Percentiles rank a stretch among this genome's conserved stretches.
Conservation (phyloP, 1,140 invertebrate species). For the Carposina sasakii region DNA sequence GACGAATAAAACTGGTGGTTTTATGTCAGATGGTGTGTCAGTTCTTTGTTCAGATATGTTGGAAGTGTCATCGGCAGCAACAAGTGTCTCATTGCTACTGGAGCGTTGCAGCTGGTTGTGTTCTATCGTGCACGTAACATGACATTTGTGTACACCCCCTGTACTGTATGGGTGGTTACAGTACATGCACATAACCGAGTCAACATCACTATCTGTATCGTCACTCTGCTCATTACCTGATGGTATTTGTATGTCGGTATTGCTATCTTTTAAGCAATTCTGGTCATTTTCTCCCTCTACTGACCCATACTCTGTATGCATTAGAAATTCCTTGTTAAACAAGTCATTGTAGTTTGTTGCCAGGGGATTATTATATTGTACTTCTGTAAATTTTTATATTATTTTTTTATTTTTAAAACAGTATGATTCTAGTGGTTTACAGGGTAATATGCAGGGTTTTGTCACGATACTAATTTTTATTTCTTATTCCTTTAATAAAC, state of each 20-base stretch:
- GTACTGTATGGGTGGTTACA: constrained; percentile 56
- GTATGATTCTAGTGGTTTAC: too few species aligned
- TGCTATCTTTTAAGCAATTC: constrained; percentile 42
- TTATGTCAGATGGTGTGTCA: constrained; percentile 15
- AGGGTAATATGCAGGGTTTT: too few species aligned
- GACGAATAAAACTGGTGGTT: constrained; percentile 36
- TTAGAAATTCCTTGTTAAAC: constrained; percentile 52
- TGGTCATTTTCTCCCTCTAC: constrained; percentile 51
- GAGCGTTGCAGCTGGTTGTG: constrained; percentile 46
- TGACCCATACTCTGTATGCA: constrained; percentile 45
- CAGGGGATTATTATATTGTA: constrained; percentile 37
- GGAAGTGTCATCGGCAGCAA: constrained; percentile 45
- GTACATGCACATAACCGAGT: constrained; percentile 60
- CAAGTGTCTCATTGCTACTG: constrained; percentile 59
- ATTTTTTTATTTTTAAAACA: too few species aligned
- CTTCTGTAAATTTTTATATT: constrained; percentile 47
- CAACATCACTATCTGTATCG: constrained; percentile 65
- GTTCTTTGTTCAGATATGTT: too few species aligned
- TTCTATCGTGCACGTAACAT: constrained; percentile 60
- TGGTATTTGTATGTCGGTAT: constrained; percentile 13
- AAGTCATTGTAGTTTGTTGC: constrained; percentile 47
- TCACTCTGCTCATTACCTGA: constrained; percentile 47
- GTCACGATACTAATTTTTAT: too few species aligned
- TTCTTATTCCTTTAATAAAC: too few species aligned
- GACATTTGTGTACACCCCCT: constrained; percentile 49